Evolutionary conservation across 2,113 vertebrate genomes (phyloP).

Genomic region (Brachyhypopomus occidentalis): DNA sequence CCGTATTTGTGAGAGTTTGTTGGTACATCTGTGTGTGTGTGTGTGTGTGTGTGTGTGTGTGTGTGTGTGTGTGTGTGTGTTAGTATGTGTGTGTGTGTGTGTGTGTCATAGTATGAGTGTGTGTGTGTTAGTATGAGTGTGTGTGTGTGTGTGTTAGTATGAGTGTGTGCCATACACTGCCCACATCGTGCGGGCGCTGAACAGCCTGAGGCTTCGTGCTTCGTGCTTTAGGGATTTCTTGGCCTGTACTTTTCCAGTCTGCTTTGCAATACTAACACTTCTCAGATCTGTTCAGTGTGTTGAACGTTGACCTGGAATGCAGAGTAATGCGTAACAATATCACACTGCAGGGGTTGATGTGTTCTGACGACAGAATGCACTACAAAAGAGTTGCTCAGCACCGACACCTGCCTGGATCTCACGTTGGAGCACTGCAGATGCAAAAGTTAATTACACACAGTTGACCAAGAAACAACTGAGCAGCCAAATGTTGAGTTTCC

Average conservation of each 20-base stretch:
- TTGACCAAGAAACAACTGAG: no score
- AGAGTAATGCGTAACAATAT: neutral
- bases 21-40: no score
- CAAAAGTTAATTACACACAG: no score
- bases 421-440: no score
- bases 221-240: neutral
- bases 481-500: no score
- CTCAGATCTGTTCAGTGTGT: neutral
- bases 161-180: neutral
- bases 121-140: no score
- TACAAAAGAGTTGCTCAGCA: no score
- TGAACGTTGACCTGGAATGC: neutral
- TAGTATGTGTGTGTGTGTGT: no score
- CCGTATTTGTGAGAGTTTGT: no score
- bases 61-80: neutral
- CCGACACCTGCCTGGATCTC: no score
- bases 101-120: neutral
- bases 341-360: neutral
- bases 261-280: neutral
- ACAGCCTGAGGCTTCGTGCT: conserved; percentile 1
- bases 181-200: neutral
- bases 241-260: neutral
- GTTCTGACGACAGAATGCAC: neutral
- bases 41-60: neutral
- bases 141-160: neutral